Evolutionary conservation across 2,113 vertebrate species (phyloP).

Genomic region (Eudyptes chrysolophus): DNA sequence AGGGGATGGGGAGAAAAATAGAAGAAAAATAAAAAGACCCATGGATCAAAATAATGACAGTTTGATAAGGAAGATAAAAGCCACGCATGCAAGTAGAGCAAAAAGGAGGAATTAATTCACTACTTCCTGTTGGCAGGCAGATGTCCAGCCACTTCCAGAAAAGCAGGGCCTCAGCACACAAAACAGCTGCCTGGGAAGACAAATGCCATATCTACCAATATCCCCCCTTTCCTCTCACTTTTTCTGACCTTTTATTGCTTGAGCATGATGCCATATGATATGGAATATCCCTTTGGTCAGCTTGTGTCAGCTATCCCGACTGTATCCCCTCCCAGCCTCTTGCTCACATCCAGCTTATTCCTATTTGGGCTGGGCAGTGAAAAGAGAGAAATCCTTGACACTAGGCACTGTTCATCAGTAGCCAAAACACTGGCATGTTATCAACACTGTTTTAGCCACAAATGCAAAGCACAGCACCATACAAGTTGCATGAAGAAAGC

Average conservation of each 20-base stretch:
- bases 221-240: background rate
- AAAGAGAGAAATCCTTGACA: background rate
- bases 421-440: background rate
- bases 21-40: background rate
- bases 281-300: background rate
- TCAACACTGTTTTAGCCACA: background rate
- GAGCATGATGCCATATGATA: accelerated
- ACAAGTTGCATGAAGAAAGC: background rate
- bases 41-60: background rate
- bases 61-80: background rate
- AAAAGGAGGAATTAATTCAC: background rate
- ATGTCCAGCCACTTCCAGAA: background rate
- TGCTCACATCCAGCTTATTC: background rate
- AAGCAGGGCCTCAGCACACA: background rate
- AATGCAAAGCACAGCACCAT: background rate
- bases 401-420: background rate
- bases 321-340: background rate
- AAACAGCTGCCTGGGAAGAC: background rate
- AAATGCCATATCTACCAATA: background rate
- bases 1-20: accelerated
- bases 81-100: background rate
- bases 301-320: background rate
- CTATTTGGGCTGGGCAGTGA: background rate
- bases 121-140: background rate
- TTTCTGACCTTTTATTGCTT: background rate